Base-by-base conservation (phyloP, 2,888 invertebrate species). In the Leptogaster cylindrica region DNA sequence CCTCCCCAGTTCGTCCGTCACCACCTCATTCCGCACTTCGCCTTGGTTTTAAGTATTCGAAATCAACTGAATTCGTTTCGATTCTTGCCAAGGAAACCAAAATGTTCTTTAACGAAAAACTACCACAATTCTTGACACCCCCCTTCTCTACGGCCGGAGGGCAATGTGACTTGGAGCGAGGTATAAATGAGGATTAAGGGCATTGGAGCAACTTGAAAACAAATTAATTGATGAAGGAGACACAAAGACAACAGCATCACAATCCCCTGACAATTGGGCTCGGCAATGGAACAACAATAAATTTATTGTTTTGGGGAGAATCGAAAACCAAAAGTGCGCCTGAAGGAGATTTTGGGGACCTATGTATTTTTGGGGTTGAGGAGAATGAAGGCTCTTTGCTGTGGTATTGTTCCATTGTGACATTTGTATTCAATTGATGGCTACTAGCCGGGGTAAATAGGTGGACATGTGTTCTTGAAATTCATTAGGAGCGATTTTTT, bases 211-310 rank as follows among this genome's bases (percentile, higher is more conserved):
- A 70, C 70, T 72, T 69, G 69, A 71, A 72, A 72, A 71, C 72
- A 72, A 72, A 71, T 72, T 72, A 72, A 72, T 72, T 72, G 72
- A 72, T 72, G 72, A 72, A 71, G 72, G 70, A 71, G 70, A 72
- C 70, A 72, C 70, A 70, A 70, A 68, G 58, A 67, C 70, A 73
- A 31, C 61, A 65, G 61, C 44, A 61, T 14, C 16, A 41, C 41
- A 61, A 27, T 61, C 50, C 61, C 27, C 27, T 18, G 39, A 61
- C 48, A 67, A 48, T 61, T 46, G 58, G 46, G 28, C 44, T 31
- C 44, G n/a, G 44, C 41, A 66, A 58, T 55, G 33, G 65, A 50
- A 65, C 65, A 65, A 65, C 48, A 65, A 65, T 65, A 48, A 65
- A 65, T 65, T 65, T 48, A 48, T 64, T 64, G 36, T 48, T 64